These are phyloP conservation scores for Meteorus colon DNA, from an alignment of 2,888 invertebrate genomes.

Conservation along the genomic window DNA sequence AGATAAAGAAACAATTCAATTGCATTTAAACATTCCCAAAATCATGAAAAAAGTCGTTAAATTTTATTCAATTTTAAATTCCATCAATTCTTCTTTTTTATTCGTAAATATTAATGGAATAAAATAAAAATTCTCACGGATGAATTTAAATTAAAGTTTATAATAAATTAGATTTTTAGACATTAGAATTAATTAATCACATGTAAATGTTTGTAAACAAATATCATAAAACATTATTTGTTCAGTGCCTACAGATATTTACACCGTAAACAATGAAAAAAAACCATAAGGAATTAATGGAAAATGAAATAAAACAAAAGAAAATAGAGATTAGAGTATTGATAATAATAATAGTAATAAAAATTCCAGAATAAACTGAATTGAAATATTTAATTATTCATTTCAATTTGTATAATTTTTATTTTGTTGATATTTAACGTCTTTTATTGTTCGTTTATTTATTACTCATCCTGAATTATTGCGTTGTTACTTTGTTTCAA, in stretches of 20 bases:
- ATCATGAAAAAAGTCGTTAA: neutral
- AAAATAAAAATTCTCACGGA: neutral
- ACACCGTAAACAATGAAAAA: slow-evolving; percentile 71
- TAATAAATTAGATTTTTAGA: no score
- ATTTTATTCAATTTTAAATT: neutral
- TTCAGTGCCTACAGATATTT: slow-evolving; percentile 73
- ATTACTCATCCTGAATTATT: neutral
- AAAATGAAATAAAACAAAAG: slow-evolving; percentile 37
- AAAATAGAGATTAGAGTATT: neutral
- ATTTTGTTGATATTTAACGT: no score
- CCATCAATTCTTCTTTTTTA: no score
- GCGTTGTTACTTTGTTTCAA: no score
- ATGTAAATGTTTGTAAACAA: slow-evolving; percentile 73
- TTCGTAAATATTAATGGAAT: neutral
- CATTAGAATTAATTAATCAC: no score
- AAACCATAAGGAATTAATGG: slow-evolving; percentile 63
- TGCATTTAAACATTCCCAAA: no score
- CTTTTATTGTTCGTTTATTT: neutral
- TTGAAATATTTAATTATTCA: neutral
- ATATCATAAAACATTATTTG: slow-evolving; percentile 73
- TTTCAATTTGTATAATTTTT: neutral
- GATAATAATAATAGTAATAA: neutral
- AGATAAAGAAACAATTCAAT: no score
- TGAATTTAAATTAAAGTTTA: neutral
- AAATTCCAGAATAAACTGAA: neutral